Evolutionary conservation across 2,797 vertebrate genomes (phyloP).

Genomic region (Macropus fuliginosus): DNA sequence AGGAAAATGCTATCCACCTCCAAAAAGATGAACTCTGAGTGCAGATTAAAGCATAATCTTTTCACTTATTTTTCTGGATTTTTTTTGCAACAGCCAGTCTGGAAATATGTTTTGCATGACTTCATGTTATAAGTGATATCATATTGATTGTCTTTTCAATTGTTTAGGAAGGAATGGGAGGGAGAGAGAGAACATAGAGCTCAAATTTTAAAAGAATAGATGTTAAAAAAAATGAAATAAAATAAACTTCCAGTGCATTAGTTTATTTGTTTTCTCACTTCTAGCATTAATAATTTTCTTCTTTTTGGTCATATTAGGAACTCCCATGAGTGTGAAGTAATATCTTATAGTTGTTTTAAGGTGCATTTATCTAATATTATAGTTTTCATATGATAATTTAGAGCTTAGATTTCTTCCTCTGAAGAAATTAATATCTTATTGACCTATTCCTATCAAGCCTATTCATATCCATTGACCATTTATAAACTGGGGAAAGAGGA

Average conservation of each 20-base stretch:
- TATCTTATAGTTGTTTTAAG: neutral
- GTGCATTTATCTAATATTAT: neutral
- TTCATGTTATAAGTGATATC: neutral
- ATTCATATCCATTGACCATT: too few species aligned
- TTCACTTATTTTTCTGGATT: neutral
- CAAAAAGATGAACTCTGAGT: neutral
- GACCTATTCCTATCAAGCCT: too few species aligned
- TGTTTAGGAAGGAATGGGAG: neutral
- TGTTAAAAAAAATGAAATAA: too few species aligned
- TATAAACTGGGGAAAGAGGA: too few species aligned
- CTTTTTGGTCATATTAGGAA: neutral
- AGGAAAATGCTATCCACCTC: neutral
- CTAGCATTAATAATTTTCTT: neutral
- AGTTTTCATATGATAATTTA: neutral
- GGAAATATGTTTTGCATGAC: neutral
- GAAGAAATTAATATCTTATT: too few species aligned
- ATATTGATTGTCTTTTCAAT: neutral
- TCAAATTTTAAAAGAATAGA: neutral
- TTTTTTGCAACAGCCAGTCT: neutral
- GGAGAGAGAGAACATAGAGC: neutral
- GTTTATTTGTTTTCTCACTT: neutral
- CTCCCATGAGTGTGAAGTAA: neutral
- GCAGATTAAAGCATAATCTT: neutral
- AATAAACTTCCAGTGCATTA: neutral
- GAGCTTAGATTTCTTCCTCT: too few species aligned